Conservation (phyloP, 2,888 invertebrate genomes). For the Chrysomela aeneicollis region DNA sequence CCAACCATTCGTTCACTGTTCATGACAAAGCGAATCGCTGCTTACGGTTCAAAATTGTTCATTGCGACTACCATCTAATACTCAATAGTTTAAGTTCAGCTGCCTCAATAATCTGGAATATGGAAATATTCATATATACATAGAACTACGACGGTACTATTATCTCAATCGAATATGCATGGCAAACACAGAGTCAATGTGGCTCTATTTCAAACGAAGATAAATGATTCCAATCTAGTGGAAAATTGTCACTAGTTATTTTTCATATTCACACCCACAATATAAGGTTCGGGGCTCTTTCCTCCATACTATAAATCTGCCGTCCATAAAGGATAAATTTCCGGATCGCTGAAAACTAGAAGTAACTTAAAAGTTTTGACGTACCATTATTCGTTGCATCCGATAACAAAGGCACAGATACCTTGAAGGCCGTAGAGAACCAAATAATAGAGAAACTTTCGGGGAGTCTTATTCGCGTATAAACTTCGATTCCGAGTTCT, state of each 20-base stretch:
- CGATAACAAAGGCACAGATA: slow-evolving; percentile 44
- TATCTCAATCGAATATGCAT: too few species aligned
- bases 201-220: too few species aligned
- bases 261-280: not conserved
- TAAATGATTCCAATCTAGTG: too few species aligned
- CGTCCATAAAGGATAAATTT: slow-evolving; percentile 42
- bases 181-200: too few species aligned
- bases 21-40: too few species aligned
- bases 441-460: slow-evolving; percentile 45
- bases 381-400: slow-evolving; percentile 45
- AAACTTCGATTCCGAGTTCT: slow-evolving; percentile 41
- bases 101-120: too few species aligned
- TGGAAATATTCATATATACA: too few species aligned
- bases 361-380: slow-evolving; percentile 45
- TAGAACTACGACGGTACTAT: too few species aligned
- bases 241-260: not conserved
- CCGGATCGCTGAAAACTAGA: slow-evolving; percentile 41
- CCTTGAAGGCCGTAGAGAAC: slow-evolving; percentile 43
- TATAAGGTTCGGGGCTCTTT: not conserved
- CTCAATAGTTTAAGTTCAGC: too few species aligned
- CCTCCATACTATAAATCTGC: slow-evolving; percentile 36
- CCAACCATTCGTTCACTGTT: too few species aligned
- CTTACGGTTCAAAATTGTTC: too few species aligned
- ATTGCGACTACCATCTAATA: too few species aligned
- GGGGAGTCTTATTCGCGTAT: slow-evolving; percentile 35